phyloP scores from a whole-genome alignment of 2,888 invertebrate species.

The Diadegma fenestrale region DNA sequence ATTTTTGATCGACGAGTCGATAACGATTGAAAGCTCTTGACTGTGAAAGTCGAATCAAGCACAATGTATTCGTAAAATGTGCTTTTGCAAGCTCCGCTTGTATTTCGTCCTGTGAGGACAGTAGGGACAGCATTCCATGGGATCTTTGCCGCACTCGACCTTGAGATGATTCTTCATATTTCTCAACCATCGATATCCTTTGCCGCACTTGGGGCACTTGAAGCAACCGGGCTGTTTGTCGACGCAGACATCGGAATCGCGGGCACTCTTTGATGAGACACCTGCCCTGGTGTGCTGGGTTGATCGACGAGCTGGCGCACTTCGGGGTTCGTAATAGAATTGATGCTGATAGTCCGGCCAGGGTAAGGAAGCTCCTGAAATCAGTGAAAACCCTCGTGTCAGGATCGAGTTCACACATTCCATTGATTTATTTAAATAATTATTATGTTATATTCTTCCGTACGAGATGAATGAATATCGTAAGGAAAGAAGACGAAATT shows the following conservation, averaged over 20 bases:
- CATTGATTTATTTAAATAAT: conserved; percentile 38
- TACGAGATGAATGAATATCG: neutral
- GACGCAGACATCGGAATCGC: conserved; percentile 60
- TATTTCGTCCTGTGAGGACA: conserved; percentile 86
- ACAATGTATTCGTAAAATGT: conserved; percentile 83
- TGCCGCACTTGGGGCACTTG: conserved; percentile 87
- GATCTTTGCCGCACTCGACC: conserved; percentile 87
- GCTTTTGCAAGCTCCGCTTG: conserved; percentile 86
- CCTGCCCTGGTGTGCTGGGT: conserved; percentile 32
- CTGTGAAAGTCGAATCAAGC: conserved; percentile 53
- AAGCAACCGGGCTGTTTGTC: conserved; percentile 80
- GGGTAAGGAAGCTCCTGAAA: conserved; percentile 64
- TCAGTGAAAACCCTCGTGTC: conserved; percentile 66
- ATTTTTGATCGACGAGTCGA: conserved; percentile 12
- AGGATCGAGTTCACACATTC: conserved; percentile 63
- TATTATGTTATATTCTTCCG: neutral
- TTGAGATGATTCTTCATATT: conserved; percentile 87
- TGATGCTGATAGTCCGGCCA: conserved; percentile 67
- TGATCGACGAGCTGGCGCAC: conserved; percentile 29
- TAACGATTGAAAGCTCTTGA: conserved; percentile 1
- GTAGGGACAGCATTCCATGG: conserved; percentile 86
- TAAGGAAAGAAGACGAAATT: neutral
- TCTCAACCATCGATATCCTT: conserved; percentile 87
- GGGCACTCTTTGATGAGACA: conserved; percentile 37
- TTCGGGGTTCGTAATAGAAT: conserved; percentile 55